A percentile compares a stretch with the other conserved stretches of the same genome.
Conservation (phyloP, 1,140 invertebrate genomes). For the Adelges cooleyi region DNA sequence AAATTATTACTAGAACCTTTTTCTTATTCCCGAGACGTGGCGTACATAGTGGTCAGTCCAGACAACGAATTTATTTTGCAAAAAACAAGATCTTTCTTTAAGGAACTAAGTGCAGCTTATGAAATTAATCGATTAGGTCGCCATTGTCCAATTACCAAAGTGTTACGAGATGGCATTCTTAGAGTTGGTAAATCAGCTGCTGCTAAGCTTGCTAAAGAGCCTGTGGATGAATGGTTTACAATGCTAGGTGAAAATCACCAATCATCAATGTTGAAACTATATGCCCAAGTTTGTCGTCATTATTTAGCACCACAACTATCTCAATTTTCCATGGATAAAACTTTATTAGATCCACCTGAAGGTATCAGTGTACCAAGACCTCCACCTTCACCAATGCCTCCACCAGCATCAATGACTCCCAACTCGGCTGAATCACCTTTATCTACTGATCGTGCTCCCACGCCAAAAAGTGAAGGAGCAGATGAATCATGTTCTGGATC, state of each 20-base stretch:
- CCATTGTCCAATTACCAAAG: conserved; percentile 75
- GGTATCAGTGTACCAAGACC: conserved; percentile 37
- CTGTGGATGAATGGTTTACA: conserved; percentile 84
- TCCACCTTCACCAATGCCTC: conserved; percentile 48
- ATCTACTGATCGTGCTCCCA: conserved; percentile 2
- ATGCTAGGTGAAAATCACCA: conserved; percentile 65
- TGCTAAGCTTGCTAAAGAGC: conserved; percentile 51
- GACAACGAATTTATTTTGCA: conserved; percentile 75
- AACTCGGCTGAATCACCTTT: conserved; percentile 12
- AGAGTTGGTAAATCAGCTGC: conserved; percentile 61
- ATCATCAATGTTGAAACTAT: conserved; percentile 69
- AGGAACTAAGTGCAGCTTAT: conserved; percentile 82
- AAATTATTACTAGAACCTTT: conserved; percentile 88
- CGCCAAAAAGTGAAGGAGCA: conserved; percentile 2
- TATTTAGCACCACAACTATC: conserved; percentile 70
- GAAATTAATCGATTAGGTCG: conserved; percentile 78
- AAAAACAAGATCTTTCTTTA: conserved; percentile 75
- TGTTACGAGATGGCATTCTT: conserved; percentile 76
- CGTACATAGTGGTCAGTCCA: conserved; percentile 87
- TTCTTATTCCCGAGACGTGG: conserved; percentile 79
- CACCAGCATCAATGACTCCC: conserved; percentile 44
- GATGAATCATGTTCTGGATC: conserved; percentile 22
- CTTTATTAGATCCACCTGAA: conserved; percentile 57
- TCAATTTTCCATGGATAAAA: conserved; percentile 65
- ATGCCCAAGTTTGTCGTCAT: conserved; percentile 68